Base-by-base conservation (phyloP, 2,797 vertebrate genomes). In the Orestias chungarensis region DNA sequence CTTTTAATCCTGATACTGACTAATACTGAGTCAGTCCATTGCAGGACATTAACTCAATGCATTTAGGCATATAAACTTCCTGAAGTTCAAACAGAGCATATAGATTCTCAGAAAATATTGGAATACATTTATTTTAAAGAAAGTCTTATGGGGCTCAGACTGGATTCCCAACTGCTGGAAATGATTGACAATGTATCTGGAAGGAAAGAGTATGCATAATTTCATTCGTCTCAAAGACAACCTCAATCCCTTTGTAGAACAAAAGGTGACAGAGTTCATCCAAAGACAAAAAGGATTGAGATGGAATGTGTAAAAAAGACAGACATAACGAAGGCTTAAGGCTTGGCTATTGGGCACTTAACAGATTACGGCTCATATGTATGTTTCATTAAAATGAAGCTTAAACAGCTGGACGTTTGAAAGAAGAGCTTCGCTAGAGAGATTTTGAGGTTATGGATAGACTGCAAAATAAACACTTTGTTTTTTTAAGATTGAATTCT, bases 221-320 rank as follows among this genome's bases (percentile, higher is more conserved):
- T 57, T 85, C 76, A 80, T 59, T 57, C 84, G 54, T 83, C 76
- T 82, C 71, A 74, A 17, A 79, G 74, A 87, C 61, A 79, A 74
- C 74, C 78, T 70, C 59, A 69, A 42, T 76, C 52, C 61, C 20
- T 33, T 72, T 85, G 59, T 46, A 69, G 62, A 81, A 74, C 52
- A 69, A 66, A 66, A 44, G 69, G 54, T 61, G 64, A 78, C 72
- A n/a, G 50, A 42, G 65, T 76, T 81, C 54, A 74, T 70, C 66
- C n/a, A 62, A 81, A 77, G 73, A 52, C 67, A 52, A 73, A 69
- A 67, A 71, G 75, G 40, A 71, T 50, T 75, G 76, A 75, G 70
- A 74, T 68, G 33, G 70, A 76, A 70, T 57, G 47, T 2, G 17
- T 33, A 43, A 70, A 62, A 76, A 54, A 46, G 44, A 76, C 49